phyloP scores from a whole-genome alignment of 1,140 invertebrate species.

The Trichogramma pretiosum region DNA sequence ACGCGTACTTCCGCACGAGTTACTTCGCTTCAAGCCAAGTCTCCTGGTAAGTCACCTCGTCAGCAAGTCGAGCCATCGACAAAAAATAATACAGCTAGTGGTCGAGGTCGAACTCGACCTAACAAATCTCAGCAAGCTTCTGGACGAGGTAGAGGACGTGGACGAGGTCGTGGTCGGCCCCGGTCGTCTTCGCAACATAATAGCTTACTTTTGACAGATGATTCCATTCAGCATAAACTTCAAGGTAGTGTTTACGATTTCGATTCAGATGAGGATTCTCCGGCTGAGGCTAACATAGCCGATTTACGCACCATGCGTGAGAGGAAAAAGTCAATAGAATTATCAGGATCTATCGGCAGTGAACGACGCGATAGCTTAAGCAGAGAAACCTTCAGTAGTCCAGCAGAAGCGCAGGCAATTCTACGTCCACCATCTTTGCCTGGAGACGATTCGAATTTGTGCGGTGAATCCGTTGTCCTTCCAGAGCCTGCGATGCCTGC shows the following conservation, averaged over 20 bases:
- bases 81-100: slow-evolving; percentile 12
- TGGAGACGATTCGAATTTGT: slow-evolving; percentile 26
- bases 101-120: slow-evolving; percentile 33
- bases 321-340: slow-evolving; percentile 65
- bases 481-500: slow-evolving; percentile 53
- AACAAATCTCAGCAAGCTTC: slow-evolving; percentile 44
- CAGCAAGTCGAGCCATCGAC: slow-evolving; percentile 38
- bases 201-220: slow-evolving; percentile 38
- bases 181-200: slow-evolving; percentile 25
- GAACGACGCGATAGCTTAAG: slow-evolving; percentile 7
- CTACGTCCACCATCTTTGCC: slow-evolving; percentile 21
- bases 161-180: slow-evolving; percentile 57
- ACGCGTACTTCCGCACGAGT: slow-evolving; percentile 55
- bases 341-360: slow-evolving; percentile 21
- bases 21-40: slow-evolving; percentile 55
- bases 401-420: slow-evolving; percentile 31
- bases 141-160: slow-evolving; percentile 54
- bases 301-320: slow-evolving; percentile 74
- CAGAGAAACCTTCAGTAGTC: slow-evolving; percentile 25
- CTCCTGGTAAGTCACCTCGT: slow-evolving; percentile 66
- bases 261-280: slow-evolving; percentile 73
- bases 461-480: slow-evolving; percentile 29
- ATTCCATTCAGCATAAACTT: slow-evolving; percentile 64
- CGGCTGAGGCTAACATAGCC: slow-evolving; percentile 64
- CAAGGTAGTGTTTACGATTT: slow-evolving; percentile 80